Percentiles rank a stretch among this genome's conserved stretches.
Conservation (phyloP, 2,888 invertebrate species). For the Leptinotarsa haldemani region DNA sequence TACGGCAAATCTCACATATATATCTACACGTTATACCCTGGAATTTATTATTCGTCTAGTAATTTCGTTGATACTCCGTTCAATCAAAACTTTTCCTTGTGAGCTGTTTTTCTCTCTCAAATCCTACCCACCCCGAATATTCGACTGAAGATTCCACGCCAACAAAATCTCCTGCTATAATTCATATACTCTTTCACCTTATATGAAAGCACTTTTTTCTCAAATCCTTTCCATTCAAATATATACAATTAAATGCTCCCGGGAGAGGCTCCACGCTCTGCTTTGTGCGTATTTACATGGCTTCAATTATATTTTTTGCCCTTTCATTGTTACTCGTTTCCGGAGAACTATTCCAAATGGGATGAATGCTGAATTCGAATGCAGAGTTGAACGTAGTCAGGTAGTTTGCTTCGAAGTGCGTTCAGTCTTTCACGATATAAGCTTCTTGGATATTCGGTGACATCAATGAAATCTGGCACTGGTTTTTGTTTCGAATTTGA, state of each 20-base stretch:
- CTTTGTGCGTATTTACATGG: constrained; percentile 5
- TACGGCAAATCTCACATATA: no score
- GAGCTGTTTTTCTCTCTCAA: no score
- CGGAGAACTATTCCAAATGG: background rate
- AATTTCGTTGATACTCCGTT: no score
- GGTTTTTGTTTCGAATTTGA: no score
- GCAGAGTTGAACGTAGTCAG: background rate
- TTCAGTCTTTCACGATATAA: background rate
- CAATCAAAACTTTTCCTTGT: no score
- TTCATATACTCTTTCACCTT: background rate
- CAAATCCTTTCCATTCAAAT: background rate
- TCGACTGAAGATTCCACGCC: no score
- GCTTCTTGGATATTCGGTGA: background rate
- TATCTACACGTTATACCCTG: no score
- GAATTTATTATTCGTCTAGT: no score
- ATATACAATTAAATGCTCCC: constrained; percentile 6
- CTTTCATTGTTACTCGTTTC: constrained; percentile 2
- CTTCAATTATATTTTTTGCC: constrained; percentile 13
- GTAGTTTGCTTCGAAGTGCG: background rate
- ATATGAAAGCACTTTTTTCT: background rate
- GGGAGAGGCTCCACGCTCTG: background rate
- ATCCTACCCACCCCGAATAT: no score
- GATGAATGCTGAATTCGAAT: background rate
- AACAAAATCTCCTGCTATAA: no score
- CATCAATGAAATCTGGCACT: background rate